Conservation (phyloP, 2,113 vertebrate species). For the Aythya baeri region DNA sequence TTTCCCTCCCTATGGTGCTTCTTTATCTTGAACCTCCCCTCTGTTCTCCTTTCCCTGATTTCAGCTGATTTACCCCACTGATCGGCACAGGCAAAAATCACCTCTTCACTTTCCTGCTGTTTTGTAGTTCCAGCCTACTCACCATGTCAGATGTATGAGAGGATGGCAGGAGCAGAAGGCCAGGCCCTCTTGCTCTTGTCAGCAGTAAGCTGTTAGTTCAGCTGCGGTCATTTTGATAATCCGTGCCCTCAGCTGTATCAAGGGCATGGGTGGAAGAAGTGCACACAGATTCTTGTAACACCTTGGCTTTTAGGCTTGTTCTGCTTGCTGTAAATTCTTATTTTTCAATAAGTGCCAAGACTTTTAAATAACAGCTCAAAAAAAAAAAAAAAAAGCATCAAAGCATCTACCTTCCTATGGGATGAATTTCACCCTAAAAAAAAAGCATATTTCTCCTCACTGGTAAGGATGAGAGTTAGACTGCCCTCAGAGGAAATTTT, state of each 20-base stretch:
- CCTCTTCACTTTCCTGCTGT: not conserved
- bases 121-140: not conserved
- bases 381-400: not conserved
- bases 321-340: not conserved
- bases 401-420: not conserved
- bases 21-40: accelerated
- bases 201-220: not conserved
- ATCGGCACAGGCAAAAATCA: accelerated
- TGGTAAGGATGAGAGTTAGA: not conserved
- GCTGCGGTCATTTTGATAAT: not conserved
- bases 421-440: not conserved
- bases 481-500: not conserved
- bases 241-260: accelerated
- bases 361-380: not conserved
- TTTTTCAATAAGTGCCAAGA: not conserved
- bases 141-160: accelerated
- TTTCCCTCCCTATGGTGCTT: not conserved
- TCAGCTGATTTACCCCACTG: not conserved
- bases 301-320: not conserved
- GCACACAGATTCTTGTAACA: not conserved
- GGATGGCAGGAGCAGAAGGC: not conserved
- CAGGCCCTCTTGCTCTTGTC: not conserved
- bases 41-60: not conserved
- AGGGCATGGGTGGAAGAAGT: not conserved
- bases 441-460: not conserved